Evolutionary conservation across 2,113 vertebrate genomes (phyloP), one percentile per base, ranked within the genome.

Genomic region (Syngnathus scovelli): DNA sequence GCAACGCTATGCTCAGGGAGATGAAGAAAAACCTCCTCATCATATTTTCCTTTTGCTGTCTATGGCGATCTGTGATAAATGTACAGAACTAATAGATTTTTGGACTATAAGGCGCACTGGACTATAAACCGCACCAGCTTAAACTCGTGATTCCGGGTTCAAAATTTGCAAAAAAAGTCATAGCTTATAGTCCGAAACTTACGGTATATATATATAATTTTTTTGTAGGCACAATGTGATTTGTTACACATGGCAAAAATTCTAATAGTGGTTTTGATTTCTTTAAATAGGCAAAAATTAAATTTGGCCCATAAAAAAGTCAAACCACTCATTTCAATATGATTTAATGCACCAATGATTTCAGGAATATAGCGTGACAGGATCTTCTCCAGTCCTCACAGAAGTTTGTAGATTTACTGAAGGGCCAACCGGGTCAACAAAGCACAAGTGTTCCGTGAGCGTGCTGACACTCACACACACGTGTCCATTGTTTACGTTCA

Each of bases 1-100:
- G 72, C 68, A 36, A 33, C 27, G 2, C 27, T 33, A 33, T 33
- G 68, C 71, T 33, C 58, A 60, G 51, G 64, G 68, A n/a, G 66
- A 44, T 68, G 74, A 66, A 75, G 46, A 64, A 76, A 61, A 23
- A 16, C 61, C 61, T 67, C 73, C 51, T 72, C 46, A 72, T 76
- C 67, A 52, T 65, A 66, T 68, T 74, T 74, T 68, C 62, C 46
- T 46, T 21, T 21, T 23, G 61, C 37, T 64, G 59, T 68, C 43
- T 76, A 46, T 1, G 19, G 18, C 37, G 36, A 27, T 67, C 64
- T n/a, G 16, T 56, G 69, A 72, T 68, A 75, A 70, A 76, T 67
- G 66, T 62, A 59, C 62, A 54, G 13, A 63, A 5, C 27, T 33
- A 33, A 33, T 33, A 33, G 2, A 33, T 33, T 33, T 33, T 33